Conservation (phyloP, 2,888 invertebrate species). For the Hirtodrosophila histrioides region DNA sequence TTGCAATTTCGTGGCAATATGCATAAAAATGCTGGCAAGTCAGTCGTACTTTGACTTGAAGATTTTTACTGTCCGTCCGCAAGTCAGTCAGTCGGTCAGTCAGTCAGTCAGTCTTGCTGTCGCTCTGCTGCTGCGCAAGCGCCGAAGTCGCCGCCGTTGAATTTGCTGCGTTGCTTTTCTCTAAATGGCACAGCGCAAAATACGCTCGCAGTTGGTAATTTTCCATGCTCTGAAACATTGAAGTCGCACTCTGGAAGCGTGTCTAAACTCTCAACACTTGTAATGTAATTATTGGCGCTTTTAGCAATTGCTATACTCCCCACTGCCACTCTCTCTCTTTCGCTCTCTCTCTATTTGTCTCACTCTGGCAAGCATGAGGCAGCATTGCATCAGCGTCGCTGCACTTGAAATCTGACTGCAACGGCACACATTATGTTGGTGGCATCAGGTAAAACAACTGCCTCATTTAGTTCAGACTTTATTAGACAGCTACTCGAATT, state of each 20-base stretch:
- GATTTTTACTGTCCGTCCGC: conserved; percentile 6
- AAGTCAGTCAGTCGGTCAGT: not conserved
- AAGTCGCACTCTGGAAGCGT: conserved; percentile 29
- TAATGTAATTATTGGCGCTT: conserved; percentile 16
- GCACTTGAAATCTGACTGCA: conserved; percentile 41
- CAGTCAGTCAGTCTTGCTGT: conserved; percentile 7
- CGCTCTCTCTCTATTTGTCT: not conserved
- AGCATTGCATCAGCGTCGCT: conserved; percentile 9
- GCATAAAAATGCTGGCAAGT: conserved; percentile 24
- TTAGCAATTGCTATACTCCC: not conserved
- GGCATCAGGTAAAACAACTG: conserved; percentile 20
- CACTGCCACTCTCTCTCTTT: not conserved
- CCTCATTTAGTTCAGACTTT: not conserved
- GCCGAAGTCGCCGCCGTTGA: conserved; percentile 45
- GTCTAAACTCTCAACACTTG: conserved; percentile 34
- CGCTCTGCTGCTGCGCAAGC: conserved; percentile 62
- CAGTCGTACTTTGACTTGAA: conserved; percentile 37
- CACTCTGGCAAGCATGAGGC: not conserved
- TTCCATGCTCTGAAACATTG: conserved; percentile 48
- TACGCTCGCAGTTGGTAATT: conserved; percentile 57
- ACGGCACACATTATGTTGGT: conserved; percentile 17
- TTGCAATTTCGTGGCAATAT: conserved; percentile 47
- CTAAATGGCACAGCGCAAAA: conserved; percentile 44
- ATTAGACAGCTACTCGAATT: conserved; percentile 20
- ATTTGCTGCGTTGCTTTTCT: conserved; percentile 47